Conservation (phyloP, 37 sponge, comb jelly and placozoan species). For the Cladorhizidae sp. region DNA sequence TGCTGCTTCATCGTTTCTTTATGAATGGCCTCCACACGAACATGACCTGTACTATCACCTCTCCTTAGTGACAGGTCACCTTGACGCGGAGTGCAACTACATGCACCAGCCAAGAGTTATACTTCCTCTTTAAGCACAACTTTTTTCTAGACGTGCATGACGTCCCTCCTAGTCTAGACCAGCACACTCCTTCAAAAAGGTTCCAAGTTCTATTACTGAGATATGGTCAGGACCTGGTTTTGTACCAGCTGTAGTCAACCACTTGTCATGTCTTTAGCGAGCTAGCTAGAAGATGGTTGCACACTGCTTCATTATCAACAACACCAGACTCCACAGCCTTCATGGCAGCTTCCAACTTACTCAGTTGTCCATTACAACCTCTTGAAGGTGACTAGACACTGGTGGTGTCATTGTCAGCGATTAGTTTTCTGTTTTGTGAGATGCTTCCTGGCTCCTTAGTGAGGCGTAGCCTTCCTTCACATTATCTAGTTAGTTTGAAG, state of each 20-base stretch:
- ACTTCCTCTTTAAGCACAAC: not conserved
- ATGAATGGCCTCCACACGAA: conserved; percentile 51
- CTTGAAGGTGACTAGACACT: not conserved
- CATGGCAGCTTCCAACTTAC: conserved; percentile 32
- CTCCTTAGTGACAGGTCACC: conserved; percentile 20
- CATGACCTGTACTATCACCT: conserved; percentile 41
- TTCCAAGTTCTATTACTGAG: conserved; percentile 21
- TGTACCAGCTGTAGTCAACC: conserved; percentile 27
- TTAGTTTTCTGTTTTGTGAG: too few relatives aligned
- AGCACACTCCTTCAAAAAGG: conserved; percentile 38
- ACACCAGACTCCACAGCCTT: conserved; percentile 30
- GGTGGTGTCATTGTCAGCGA: not conserved
- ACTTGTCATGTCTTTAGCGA: conserved; percentile 7
- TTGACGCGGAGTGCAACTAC: conserved; percentile 25
- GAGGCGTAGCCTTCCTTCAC: too few relatives aligned
- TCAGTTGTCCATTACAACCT: conserved; percentile 22
- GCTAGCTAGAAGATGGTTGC: conserved; percentile 19
- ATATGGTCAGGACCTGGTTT: conserved; percentile 45
- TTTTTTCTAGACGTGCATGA: conserved; percentile 25
- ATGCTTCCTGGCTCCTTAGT: too few relatives aligned
- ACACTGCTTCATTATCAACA: conserved; percentile 2
- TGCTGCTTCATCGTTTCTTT: conserved; percentile 38
- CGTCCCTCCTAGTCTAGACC: conserved; percentile 41
- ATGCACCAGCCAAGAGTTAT: conserved; percentile 47
- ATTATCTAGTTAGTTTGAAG: too few relatives aligned